Conservation (phyloP, 2,888 invertebrate species). For the Leucania comma region DNA sequence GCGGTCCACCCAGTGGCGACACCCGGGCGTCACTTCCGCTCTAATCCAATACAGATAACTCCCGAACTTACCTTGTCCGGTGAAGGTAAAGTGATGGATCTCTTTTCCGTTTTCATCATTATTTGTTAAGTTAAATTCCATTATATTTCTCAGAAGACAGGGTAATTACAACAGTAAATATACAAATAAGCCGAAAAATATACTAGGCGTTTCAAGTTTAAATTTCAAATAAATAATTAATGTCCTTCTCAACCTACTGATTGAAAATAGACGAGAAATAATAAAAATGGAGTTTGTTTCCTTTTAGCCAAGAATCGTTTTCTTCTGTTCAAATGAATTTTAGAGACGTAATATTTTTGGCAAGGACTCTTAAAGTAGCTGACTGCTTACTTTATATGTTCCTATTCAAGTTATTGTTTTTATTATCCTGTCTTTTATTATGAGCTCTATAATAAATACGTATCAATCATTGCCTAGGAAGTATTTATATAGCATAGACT, state of each 20-base stretch:
- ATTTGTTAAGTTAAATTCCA: background rate
- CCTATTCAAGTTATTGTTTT: constrained; percentile 21
- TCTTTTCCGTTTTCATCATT: background rate
- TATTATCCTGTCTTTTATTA: constrained; percentile 17
- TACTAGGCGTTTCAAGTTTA: background rate
- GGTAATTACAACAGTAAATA: background rate
- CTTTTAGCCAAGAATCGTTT: constrained; percentile 31
- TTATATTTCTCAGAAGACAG: background rate
- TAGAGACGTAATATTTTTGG: constrained; percentile 31
- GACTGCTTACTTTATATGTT: constrained; percentile 18
- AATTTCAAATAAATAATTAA: background rate
- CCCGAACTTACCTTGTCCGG: no score
- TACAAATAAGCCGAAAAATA: background rate
- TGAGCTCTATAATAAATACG: background rate
- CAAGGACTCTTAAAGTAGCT: constrained; percentile 23
- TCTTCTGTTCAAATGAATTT: constrained; percentile 33
- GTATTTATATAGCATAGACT: no score
- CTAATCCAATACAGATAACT: no score
- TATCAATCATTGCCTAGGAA: no score
- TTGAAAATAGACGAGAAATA: constrained; percentile 23
- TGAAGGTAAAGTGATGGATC: no score
- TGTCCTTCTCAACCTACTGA: background rate
- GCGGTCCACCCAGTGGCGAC: no score
- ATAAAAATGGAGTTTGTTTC: constrained; percentile 39
- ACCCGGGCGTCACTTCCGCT: no score